A percentile compares a stretch with the other conserved stretches of the same genome.
phyloP scores from a whole-genome alignment of 2,797 vertebrate genomes.

The Benthosema pterotum region DNA sequence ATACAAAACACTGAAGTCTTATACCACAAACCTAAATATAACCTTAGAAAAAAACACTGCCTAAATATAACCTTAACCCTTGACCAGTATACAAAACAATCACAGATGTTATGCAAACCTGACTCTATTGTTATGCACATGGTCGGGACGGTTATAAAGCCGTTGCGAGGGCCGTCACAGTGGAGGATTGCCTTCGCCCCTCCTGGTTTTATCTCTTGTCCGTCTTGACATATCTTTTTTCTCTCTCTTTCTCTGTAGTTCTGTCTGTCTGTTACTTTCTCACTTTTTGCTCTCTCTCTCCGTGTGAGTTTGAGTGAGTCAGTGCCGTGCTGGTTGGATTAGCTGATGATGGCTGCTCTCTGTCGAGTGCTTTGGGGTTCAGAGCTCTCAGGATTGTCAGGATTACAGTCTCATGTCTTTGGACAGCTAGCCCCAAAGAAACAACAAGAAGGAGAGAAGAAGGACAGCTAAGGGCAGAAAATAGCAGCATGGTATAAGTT shows the following conservation, averaged over 20 bases:
- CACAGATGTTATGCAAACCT: too few species aligned
- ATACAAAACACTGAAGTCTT: too few species aligned
- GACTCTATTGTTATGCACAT: too few species aligned
- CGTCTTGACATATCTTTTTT: conserved; percentile 15
- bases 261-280: conserved; percentile 40
- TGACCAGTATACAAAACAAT: too few species aligned
- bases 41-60: too few species aligned
- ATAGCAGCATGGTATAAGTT: too few species aligned
- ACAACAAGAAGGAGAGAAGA: conserved; percentile 35
- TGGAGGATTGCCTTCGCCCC: too few species aligned
- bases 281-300: conserved; percentile 13
- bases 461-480: background rate
- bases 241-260: conserved; percentile 26
- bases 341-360: conserved; percentile 47
- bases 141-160: too few species aligned
- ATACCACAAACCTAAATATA: too few species aligned
- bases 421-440: conserved; percentile 46
- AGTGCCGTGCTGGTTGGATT: conserved; percentile 58
- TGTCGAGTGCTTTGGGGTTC: conserved; percentile 56
- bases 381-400: conserved; percentile 62
- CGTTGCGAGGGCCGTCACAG: too few species aligned
- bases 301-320: conserved; percentile 40
- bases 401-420: conserved; percentile 50
- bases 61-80: too few species aligned
- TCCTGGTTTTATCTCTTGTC: too few species aligned